These are phyloP conservation scores for Leptogaster cylindrica DNA, from an alignment of 2,888 invertebrate species.

Conservation along the genomic window DNA sequence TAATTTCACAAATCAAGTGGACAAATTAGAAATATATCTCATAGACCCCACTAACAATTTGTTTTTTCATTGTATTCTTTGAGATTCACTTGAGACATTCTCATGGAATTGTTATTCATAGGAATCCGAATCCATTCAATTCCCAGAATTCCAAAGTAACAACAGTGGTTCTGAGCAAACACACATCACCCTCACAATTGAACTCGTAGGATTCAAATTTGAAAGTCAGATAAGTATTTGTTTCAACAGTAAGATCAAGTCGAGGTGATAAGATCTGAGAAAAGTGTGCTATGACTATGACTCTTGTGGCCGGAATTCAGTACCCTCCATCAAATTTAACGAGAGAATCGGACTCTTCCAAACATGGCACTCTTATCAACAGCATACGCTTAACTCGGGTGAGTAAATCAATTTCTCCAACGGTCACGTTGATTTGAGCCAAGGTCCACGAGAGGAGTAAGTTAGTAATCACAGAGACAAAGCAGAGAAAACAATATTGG, in stretches of 20 bases:
- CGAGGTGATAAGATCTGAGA: background rate
- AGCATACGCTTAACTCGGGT: conserved; percentile 15
- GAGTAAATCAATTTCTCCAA: conserved; percentile 25
- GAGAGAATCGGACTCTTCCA: conserved; percentile 20
- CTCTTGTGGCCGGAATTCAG: background rate
- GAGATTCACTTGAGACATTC: too few species aligned
- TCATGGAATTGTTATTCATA: too few species aligned
- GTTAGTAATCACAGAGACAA: conserved; percentile 4
- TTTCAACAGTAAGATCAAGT: conserved; percentile 17
- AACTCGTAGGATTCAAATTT: too few species aligned
- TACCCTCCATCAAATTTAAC: conserved; percentile 26
- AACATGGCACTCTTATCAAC: conserved; percentile 14
- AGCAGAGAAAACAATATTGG: too few species aligned
- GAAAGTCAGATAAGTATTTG: conserved; percentile 31
- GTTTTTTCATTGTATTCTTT: too few species aligned
- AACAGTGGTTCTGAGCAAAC: too few species aligned
- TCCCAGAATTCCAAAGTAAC: too few species aligned
- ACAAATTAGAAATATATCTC: too few species aligned
- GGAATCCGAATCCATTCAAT: too few species aligned
- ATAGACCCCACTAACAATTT: too few species aligned
- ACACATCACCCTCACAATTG: too few species aligned
- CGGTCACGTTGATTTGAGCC: background rate
- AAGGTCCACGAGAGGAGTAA: background rate
- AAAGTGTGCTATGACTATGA: conserved; percentile 10
- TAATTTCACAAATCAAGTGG: too few species aligned